phyloP scores from a whole-genome alignment of 2,797 vertebrate species.

The Lates japonicus region DNA sequence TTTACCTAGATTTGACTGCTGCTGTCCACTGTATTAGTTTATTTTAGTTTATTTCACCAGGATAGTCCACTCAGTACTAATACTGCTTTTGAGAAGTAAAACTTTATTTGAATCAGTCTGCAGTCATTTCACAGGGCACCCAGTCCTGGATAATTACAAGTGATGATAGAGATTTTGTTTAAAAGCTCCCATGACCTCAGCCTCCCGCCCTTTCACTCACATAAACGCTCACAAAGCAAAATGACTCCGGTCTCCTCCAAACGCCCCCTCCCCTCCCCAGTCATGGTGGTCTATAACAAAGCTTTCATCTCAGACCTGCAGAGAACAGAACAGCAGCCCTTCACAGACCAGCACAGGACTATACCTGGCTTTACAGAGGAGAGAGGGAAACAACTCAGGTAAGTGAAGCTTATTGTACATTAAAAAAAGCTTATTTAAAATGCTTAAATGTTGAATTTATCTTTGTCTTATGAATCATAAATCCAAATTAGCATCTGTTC shows the following conservation, averaged over 20 bases:
- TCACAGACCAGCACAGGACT: background rate
- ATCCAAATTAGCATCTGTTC: background rate
- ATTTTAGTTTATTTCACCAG: no score
- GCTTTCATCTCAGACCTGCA: constrained; percentile 63
- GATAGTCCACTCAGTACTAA: no score
- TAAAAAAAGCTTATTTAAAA: background rate
- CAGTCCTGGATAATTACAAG: constrained; percentile 44
- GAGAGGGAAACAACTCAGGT: constrained; percentile 28
- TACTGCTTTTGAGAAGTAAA: background rate
- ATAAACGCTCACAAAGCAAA: background rate
- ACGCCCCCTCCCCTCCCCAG: background rate
- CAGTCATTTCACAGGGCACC: constrained; percentile 13
- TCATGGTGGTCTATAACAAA: constrained; percentile 24
- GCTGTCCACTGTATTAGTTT: no score
- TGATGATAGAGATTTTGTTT: constrained; percentile 22
- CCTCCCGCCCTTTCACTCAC: background rate
- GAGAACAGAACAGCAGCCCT: constrained; percentile 28
- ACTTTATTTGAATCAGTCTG: background rate
- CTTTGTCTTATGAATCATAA: background rate
- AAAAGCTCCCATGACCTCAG: background rate
- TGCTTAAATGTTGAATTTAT: background rate
- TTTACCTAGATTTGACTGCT: no score
- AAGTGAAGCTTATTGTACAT: background rate
- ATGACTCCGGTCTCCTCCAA: background rate
- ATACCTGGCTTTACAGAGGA: constrained; percentile 8